Evolutionary conservation across 2,113 vertebrate genomes (phyloP).

Genomic region (Budorcas taxicolor): DNA sequence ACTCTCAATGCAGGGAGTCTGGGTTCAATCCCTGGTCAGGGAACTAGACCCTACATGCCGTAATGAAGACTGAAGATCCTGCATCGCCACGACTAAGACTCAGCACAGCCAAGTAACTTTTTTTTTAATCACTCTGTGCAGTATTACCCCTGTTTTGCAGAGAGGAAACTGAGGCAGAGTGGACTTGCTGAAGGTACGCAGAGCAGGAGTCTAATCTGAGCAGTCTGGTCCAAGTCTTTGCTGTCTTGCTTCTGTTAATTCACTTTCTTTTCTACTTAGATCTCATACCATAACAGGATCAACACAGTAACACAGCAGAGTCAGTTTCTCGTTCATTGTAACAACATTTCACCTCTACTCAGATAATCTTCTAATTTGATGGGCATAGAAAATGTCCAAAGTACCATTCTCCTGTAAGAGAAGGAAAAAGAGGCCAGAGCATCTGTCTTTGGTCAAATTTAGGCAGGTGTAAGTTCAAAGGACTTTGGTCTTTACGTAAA

Average conservation of each 20-base stretch:
- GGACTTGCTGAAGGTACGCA: background rate
- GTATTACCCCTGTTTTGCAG: background rate
- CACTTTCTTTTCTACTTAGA: background rate
- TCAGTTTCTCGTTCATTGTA: background rate
- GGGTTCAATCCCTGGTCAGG: background rate
- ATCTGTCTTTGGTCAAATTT: background rate
- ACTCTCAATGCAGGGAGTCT: background rate
- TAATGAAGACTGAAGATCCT: background rate
- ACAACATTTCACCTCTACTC: background rate
- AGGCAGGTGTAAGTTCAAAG: background rate
- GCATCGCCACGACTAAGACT: background rate
- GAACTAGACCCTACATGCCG: background rate
- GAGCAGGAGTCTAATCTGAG: too few relatives aligned
- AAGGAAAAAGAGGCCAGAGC: background rate
- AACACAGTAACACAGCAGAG: background rate
- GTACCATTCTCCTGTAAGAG: background rate
- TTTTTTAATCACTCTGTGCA: background rate
- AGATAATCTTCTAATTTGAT: background rate
- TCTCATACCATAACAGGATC: background rate
- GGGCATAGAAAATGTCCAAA: background rate
- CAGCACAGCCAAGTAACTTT: background rate
- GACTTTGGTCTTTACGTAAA: background rate
- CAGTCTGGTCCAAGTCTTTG: background rate
- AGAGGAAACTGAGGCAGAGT: background rate
- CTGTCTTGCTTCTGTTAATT: background rate